Evolutionary conservation across 2,113 vertebrate genomes (phyloP).

Genomic region (Seriola aureovittata): DNA sequence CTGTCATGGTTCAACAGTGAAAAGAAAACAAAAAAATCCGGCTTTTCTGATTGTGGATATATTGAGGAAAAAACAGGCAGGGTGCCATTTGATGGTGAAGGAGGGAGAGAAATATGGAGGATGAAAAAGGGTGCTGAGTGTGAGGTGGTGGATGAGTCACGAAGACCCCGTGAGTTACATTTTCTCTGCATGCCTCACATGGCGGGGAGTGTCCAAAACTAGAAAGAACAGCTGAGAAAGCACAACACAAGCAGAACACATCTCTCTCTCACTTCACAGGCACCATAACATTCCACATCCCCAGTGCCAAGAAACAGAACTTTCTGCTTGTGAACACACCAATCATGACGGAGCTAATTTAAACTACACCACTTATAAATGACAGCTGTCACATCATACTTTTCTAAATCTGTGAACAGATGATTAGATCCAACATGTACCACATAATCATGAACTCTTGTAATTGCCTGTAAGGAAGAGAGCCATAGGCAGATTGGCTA

Average conservation of each 20-base stretch:
- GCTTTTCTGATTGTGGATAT: neutral
- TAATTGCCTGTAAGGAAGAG: constrained; percentile 8
- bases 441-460: neutral
- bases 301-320: constrained; percentile 37
- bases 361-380: neutral
- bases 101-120: neutral
- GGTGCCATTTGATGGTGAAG: neutral
- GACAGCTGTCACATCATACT: neutral
- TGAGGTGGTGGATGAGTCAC: constrained; percentile 66
- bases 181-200: constrained; percentile 71
- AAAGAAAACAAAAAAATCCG: neutral
- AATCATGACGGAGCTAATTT: neutral
- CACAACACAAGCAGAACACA: constrained; percentile 50
- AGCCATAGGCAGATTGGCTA: neutral
- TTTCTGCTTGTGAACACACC: constrained; percentile 7
- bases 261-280: constrained; percentile 17
- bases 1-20: neutral
- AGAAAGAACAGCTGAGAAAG: constrained; percentile 73
- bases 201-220: constrained; percentile 50
- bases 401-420: constrained; percentile 22
- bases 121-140: constrained; percentile 15
- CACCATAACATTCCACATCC: constrained; percentile 23
- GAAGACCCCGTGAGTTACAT: constrained; percentile 76
- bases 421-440: neutral
- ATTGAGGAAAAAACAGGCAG: neutral